Base-by-base conservation (phyloP, 2,888 invertebrate genomes). In the Lissonota sp. region DNA sequence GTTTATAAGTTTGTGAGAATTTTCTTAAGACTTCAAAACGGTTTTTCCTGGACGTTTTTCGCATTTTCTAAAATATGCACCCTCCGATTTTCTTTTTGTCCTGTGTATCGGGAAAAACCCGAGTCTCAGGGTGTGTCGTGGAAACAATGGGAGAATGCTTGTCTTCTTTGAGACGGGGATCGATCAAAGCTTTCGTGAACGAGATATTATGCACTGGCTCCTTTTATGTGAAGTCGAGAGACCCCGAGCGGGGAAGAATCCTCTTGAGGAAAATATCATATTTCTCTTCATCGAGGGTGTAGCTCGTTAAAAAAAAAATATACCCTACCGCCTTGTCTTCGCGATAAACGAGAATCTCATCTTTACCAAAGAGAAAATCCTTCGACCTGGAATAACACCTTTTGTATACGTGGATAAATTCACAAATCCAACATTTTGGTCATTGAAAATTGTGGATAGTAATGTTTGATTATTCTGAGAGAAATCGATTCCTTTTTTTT, bases 241-340 rank as follows among this genome's bases (percentile, higher is more conserved):
- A 10, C 6, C 10, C 0, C 7, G 57, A 49, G 14, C 46, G 8
- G 46, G 60, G 40, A 44, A 39, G 40, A 67, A 53, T 8, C 49
- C 49, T 40, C 49, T 55, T 4, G 40, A 4, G n/a, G 55, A 42
- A 70, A 78, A 81, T 71, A 78, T 78, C 64, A 37, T 74, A 64
- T 74, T 70, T 70, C 77, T 16, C 46, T 8, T 16, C 51, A 14
- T 80, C 40, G 62, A 6, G 40, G 40, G 16, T 12, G 42, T 8
- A 42, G 73, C 42, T 72, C 76, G 72, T 77, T 66, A 64, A 78
- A 78, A 81, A 79, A 60, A 57, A 69, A 55, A 46, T 49, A 60
- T 26, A 46, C 14, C n/a, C 8, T 58, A 6, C 10, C 26, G 49
- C 37, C 49, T 55, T 57, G 51, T 64, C 44, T 70, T 58, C 14